phyloP scores from a whole-genome alignment of 1,140 invertebrate species.

The Rhizoglyphus robini region DNA sequence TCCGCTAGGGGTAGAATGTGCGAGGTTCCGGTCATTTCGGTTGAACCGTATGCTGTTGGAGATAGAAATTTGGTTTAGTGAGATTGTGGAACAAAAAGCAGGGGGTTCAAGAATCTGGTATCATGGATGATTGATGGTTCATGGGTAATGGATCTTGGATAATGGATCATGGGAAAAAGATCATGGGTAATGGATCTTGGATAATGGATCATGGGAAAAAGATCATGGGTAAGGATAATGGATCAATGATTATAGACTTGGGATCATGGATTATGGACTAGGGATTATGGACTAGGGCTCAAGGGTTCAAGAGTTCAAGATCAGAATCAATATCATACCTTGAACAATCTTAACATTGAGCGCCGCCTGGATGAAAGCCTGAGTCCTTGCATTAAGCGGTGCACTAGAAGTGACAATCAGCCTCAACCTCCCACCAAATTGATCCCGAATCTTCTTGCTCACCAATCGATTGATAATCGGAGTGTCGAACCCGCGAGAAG shows the following conservation, averaged over 20 bases:
- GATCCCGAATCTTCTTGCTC: constrained; percentile 48
- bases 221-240: no score
- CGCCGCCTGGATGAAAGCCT: constrained; percentile 82
- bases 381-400: constrained; percentile 80
- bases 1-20: constrained; percentile 63
- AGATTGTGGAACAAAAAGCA: no score
- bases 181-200: no score
- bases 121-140: no score
- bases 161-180: no score
- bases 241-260: no score
- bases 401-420: constrained; percentile 81
- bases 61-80: neutral
- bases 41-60: neutral
- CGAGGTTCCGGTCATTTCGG: constrained; percentile 81
- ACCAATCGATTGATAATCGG: constrained; percentile 23
- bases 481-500: constrained; percentile 18
- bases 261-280: no score
- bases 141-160: no score
- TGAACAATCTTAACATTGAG: constrained; percentile 67
- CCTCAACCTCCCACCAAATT: constrained; percentile 62
- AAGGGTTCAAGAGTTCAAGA: no score
- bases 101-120: no score
- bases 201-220: no score
- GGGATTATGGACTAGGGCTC: no score
- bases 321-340: neutral